Evolutionary conservation across 2,797 vertebrate genomes (phyloP).

Genomic region (Cryptoprocta ferox): DNA sequence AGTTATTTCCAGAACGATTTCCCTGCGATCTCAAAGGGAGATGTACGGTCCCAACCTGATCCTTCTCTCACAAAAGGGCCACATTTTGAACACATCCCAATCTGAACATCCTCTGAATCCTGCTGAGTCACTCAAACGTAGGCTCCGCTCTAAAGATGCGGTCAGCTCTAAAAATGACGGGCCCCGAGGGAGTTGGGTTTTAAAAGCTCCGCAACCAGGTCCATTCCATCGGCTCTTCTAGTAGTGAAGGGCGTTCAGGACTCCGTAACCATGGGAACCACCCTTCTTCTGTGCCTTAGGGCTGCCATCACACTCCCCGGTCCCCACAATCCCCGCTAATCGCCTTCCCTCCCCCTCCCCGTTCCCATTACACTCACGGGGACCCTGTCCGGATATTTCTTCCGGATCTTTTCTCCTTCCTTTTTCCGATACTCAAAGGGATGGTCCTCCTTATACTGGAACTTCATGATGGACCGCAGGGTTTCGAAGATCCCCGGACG

Average conservation of each 20-base stretch:
- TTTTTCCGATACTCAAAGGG: conserved; percentile 99
- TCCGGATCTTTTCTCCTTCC: conserved; percentile 98
- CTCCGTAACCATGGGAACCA: fast-evolving
- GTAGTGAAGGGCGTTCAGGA: neutral
- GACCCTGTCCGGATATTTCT: conserved; percentile 99
- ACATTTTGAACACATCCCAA: neutral
- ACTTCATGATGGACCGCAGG: conserved; percentile 92
- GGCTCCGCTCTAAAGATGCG: neutral
- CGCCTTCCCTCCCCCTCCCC: fast-evolving
- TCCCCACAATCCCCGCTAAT: too few relatives aligned
- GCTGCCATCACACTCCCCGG: neutral
- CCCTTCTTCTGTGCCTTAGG: fast-evolving
- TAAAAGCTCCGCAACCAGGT: neutral
- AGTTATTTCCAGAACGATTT: neutral
- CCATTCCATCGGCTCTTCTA: fast-evolving
- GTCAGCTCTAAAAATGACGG: neutral
- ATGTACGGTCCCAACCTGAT: neutral
- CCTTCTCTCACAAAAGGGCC: neutral
- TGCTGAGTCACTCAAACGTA: conserved; percentile 75
- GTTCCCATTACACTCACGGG: conserved; percentile 90
- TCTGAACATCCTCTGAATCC: neutral
- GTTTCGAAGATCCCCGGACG: conserved; percentile 29
- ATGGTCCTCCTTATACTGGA: conserved; percentile 98
- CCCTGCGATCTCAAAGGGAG: neutral
- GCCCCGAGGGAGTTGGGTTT: neutral